phyloP scores from a whole-genome alignment of 2,797 vertebrate genomes.

The Anguilla marmorata region DNA sequence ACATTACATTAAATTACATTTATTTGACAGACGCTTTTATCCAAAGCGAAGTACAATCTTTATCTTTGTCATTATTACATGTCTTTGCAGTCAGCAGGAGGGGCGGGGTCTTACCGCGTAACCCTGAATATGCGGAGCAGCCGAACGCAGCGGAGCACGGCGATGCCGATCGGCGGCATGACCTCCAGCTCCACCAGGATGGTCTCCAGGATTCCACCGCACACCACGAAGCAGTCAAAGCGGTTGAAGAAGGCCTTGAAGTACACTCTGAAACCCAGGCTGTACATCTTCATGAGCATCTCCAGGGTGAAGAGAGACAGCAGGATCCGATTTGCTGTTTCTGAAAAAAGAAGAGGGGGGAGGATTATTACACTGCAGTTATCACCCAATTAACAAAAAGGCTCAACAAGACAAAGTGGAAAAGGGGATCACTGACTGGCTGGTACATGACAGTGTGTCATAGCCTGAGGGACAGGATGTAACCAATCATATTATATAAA shows the following conservation, averaged over 20 bases:
- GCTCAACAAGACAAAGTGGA: too few species aligned
- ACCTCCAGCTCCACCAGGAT: conserved; percentile 93
- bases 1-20: too few species aligned
- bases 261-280: conserved; percentile 84
- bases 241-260: conserved; percentile 97
- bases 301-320: conserved; percentile 88
- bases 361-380: too few species aligned
- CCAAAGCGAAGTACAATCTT: too few species aligned
- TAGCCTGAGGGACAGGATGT: too few species aligned
- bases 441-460: too few species aligned
- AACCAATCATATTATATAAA: too few species aligned
- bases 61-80: too few species aligned
- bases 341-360: conserved; percentile 56
- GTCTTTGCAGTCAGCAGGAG: background rate
- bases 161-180: conserved; percentile 94
- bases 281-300: conserved; percentile 91
- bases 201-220: conserved; percentile 91
- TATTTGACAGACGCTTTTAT: too few species aligned
- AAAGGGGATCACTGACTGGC: too few species aligned
- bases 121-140: conserved; percentile 95
- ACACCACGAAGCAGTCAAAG: conserved; percentile 98
- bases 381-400: too few species aligned
- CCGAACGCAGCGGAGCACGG: conserved; percentile 92
- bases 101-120: conserved; percentile 79
- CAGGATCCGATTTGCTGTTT: conserved; percentile 88